A percentile compares a stretch with the other conserved stretches of the same genome.
Conservation (phyloP, 2,113 vertebrate species). For the Cyprinodon brontotheroides region DNA sequence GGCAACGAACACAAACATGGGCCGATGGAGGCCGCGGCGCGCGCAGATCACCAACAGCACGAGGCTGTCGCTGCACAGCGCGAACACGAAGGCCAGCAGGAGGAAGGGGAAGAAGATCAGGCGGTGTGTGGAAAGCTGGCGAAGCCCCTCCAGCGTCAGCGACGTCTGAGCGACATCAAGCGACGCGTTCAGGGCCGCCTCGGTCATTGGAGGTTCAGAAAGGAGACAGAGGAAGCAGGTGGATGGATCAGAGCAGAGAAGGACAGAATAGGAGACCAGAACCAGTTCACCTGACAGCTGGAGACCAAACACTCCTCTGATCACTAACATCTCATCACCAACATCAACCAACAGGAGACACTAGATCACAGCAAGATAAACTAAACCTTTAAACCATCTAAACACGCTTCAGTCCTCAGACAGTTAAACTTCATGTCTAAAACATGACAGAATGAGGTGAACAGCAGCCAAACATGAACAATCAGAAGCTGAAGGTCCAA, state of each 20-base stretch:
- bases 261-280: neutral
- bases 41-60: slow-evolving; percentile 3
- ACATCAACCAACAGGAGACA: neutral
- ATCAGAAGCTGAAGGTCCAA: neutral
- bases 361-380: no score
- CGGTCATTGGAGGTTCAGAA: neutral
- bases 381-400: neutral
- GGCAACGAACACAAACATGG: slow-evolving; percentile 11
- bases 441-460: neutral
- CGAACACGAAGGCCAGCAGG: neutral
- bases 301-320: neutral
- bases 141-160: neutral
- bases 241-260: neutral
- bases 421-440: neutral
- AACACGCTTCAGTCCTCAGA: neutral
- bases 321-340: neutral
- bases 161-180: neutral
- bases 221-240: neutral
- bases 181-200: neutral
- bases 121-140: slow-evolving; percentile 1
- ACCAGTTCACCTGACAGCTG: neutral
- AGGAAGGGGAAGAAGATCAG: slow-evolving; percentile 9
- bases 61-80: slow-evolving; percentile 6
- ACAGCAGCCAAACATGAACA: neutral
- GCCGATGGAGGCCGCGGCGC: slow-evolving; percentile 4